These are phyloP conservation scores for Drosophila melanogaster DNA, from an alignment of 1,140 invertebrate species.

Conservation along the genomic window Release_6_plus_ISO1_MT NC_004354.4:10954501-10955000, in stretches of 20 bases:
- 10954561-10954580: not conserved
- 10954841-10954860: conserved; percentile 21
- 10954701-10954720: too few relatives aligned
- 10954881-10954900: conserved; percentile 12
- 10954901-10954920: conserved; percentile 31
- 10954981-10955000: conserved; percentile 8
- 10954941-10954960: not conserved
- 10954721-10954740: not conserved
- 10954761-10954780: not conserved
- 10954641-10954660: too few relatives aligned
- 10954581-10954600: not conserved
- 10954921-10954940: not conserved
- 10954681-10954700: too few relatives aligned
- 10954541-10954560: not conserved
- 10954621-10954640: not conserved
- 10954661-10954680: too few relatives aligned
- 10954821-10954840: conserved; percentile 11
- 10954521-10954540: conserved; percentile 8
- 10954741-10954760: not conserved
- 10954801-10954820: conserved; percentile 4
- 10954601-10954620: too few relatives aligned
- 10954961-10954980: not conserved
- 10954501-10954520: conserved; percentile 9
- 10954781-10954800: not conserved
- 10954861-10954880: conserved; percentile 8